Evolutionary conservation across 2,113 vertebrate genomes (phyloP).

Genomic region (Eupsittula cactorum): DNA sequence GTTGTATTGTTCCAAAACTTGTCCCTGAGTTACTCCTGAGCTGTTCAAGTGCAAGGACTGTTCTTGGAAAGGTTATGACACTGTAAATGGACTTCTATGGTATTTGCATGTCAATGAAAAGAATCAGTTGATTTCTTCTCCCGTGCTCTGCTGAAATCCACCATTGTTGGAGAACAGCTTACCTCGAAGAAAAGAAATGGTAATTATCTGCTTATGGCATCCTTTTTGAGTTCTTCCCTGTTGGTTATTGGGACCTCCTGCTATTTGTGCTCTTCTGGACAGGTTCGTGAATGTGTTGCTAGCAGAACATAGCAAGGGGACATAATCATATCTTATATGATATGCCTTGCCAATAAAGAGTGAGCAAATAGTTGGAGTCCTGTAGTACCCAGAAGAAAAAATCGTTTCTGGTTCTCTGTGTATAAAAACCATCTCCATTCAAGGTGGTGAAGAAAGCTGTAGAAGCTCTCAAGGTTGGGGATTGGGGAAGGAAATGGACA

Average conservation of each 20-base stretch:
- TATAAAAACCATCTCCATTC: neutral
- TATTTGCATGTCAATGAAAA: neutral
- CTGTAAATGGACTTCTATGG: neutral
- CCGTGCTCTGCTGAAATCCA: neutral
- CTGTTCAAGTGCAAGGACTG: neutral
- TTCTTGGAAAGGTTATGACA: neutral
- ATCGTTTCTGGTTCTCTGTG: neutral
- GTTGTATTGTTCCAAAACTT: neutral
- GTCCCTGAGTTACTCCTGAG: neutral
- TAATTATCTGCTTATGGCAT: neutral
- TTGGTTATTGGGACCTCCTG: neutral
- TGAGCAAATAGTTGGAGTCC: neutral
- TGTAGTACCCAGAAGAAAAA: neutral
- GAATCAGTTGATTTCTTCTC: neutral
- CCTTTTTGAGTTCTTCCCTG: neutral
- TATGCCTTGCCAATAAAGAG: neutral
- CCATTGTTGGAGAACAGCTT: neutral
- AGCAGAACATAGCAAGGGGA: neutral
- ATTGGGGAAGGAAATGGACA: neutral
- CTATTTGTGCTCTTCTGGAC: neutral
- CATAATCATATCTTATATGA: neutral
- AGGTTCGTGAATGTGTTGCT: neutral
- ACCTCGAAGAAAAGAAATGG: neutral
- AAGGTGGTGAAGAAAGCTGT: neutral
- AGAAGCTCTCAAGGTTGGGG: neutral